Base-by-base conservation (phyloP, 2,797 vertebrate genomes). In the Lindbergichthys nudifrons region DNA sequence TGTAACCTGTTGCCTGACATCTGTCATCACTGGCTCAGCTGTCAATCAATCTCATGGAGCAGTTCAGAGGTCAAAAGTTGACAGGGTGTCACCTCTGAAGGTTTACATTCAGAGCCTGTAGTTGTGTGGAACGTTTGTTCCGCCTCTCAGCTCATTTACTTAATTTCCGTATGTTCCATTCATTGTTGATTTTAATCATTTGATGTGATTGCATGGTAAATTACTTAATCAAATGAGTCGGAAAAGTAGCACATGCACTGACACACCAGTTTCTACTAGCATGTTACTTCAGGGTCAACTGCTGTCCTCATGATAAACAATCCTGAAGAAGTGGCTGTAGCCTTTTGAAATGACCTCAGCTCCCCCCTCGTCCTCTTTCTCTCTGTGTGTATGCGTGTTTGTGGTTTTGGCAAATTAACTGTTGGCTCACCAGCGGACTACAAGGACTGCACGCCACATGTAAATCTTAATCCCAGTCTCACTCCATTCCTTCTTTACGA, bases 401-500 rank as follows among this genome's bases (percentile, higher is more conserved):
- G 57, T 73, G 71, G 77, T 43, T 88, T 87, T 80, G 77, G 66
- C 66, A 72, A 9, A 41, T 45, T 75, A 41, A 53, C 47, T 46
- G 21, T 70, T 73, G 79, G 73, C 74, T 73, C 70, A 63, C 61
- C 41, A 47, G 65, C 65, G 70, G 45, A 54, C 13, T 26, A 62
- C 41, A 70, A 73, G 65, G 43, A 77, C 89, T 90, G 87, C 53
- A 54, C 16, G 15, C 79, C 91, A 92, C 86, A 89, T 91, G 87
- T 73, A 21, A 23, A 75, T 76, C 46, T 41, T 36, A 1, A 46
- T 65, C 58, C 5, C 6, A n/a, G n/a, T 69, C 62, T 72, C 42
- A 57, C 18, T 63, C 57, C 54, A 58, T 14, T 56, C 21, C 42
- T 57, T 73, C 32, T 82, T 79, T 52, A 72, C 5, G 16, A 68